Base-by-base conservation (phyloP, 2,113 vertebrate genomes). In the Cnemophilus loriae region DNA sequence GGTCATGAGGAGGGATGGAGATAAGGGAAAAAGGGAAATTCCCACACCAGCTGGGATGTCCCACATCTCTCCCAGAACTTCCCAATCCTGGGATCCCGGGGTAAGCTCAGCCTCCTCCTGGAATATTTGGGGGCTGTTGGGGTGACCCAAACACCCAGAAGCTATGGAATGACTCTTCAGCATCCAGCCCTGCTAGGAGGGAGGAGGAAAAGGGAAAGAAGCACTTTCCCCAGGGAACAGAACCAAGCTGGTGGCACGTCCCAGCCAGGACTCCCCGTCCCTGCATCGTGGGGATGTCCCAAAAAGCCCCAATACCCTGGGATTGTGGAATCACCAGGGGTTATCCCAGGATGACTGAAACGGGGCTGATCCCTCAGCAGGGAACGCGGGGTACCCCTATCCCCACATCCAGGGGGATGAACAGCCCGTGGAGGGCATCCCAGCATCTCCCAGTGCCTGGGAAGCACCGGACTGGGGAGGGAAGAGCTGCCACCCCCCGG, bases 81-180 rank as follows among this genome's bases (percentile, higher is more conserved):
- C 81, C 35, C 46, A 59, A 0, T n/a, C 12, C 22, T 30, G 8
- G 0, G 0, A n/a, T 6, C 65, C 19, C 3, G 3, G 14, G 14
- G 3, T 13, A 33, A 68, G 7, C 16, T 15, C 9, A 18, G 42
- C 7, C 49, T 39, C 27, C 13, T 28, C 15, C 23, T 5, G 8
- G 24, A 4, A 20, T 6, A 30, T 26, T 1, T n/a, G 23, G 26
- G 32, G 19, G 19, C 1, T 63, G 13, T 9, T 59, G 55, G 39
- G 24, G 11, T 42, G 49, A 24, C 22, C 22, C 60, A 49, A 19
- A 11, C 5, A 49, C 5, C 12, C 70, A 46, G 11, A 26, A 13
- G 4, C 4, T 5, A 4, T 3, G 26, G 57, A 4, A 7, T 21
- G 32, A 21, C 7, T 3, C 23, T 27, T 9, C 28, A 22, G 49